Base-by-base conservation (phyloP, 2,113 vertebrate genomes). In the Alaudala cheleensis region DNA sequence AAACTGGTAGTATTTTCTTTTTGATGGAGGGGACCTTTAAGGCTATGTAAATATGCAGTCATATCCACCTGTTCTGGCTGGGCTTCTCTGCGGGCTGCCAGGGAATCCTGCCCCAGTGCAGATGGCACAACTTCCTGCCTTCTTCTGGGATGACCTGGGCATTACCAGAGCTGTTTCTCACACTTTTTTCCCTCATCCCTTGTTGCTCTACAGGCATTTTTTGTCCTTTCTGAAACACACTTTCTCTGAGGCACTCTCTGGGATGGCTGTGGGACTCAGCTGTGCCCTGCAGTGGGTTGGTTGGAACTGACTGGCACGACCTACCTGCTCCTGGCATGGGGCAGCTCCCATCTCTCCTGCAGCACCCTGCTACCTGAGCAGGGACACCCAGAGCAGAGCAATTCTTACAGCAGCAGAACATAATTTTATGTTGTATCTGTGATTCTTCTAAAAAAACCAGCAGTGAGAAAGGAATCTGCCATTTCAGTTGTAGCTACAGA, bases 21-120 rank as follows among this genome's bases (percentile, higher is more conserved):
- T 28, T 56, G 69, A 64, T 29, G 21, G 11, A 47, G 7, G 4
- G 42, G 11, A 9, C 6, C 28, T 69, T 79, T 73, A 53, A n/a
- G 37, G 28, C 24, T 14, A 1, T 31, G 16, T 47, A 49, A 64
- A 33, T 20, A 20, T 0, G 1, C 13, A 37, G 14, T 37, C 37
- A 15, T 28, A 37, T 24, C 11, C 12, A n/a, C 31, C 15, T 34
- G 10, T 25, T 85, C 17, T 45, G 28, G 4, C 28, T 58, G 23
- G 25, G 4, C 6, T 47, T 11, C 14, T 34, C 12, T 5, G 1
- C 0, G 0, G 17, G 25, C 51, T 53, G 50, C 18, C 1, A 1
- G 18, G 22, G 49, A 44, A 39, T 33, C 23, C n/a, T 49, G 18
- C 5, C 20, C 26, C 1, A 1, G 14, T 2, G 4, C 34, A 24